Evolutionary conservation across 2,113 vertebrate species (phyloP).

Genomic region (Speoplatyrhinus poulsoni): DNA sequence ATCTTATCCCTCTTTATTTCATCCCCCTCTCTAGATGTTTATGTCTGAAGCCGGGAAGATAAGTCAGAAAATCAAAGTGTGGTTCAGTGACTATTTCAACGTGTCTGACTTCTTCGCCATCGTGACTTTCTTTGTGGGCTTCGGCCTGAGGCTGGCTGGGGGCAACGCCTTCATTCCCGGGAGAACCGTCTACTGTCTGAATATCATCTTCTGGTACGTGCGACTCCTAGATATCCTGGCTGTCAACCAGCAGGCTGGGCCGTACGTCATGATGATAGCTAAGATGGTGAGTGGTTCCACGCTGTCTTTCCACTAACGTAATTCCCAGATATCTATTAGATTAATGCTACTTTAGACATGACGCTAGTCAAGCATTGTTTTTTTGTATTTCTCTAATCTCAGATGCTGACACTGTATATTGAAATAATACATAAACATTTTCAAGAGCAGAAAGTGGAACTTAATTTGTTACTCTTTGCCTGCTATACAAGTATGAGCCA

Average conservation of each 20-base stretch:
- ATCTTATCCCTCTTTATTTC: neutral
- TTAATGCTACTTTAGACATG: too few relatives aligned
- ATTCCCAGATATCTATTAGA: neutral
- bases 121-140: conserved; percentile 92
- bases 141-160: conserved; percentile 87
- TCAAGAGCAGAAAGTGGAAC: too few relatives aligned
- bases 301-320: neutral
- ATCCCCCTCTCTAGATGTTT: conserved; percentile 83
- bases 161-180: conserved; percentile 81
- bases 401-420: too few relatives aligned
- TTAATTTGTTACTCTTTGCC: too few relatives aligned
- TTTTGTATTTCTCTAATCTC: too few relatives aligned
- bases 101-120: conserved; percentile 94
- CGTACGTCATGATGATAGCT: conserved; percentile 99
- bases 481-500: too few relatives aligned
- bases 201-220: conserved; percentile 99
- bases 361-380: too few relatives aligned
- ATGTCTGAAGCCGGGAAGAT: conserved; percentile 99
- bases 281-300: conserved; percentile 95
- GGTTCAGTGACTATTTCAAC: conserved; percentile 98
- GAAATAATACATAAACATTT: too few relatives aligned
- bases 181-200: conserved; percentile 93
- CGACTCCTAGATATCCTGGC: conserved; percentile 94
- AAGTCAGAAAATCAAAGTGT: conserved; percentile 96
- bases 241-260: conserved; percentile 98